phyloP scores from a whole-genome alignment of 2,113 vertebrate species.

The Mola mola region DNA sequence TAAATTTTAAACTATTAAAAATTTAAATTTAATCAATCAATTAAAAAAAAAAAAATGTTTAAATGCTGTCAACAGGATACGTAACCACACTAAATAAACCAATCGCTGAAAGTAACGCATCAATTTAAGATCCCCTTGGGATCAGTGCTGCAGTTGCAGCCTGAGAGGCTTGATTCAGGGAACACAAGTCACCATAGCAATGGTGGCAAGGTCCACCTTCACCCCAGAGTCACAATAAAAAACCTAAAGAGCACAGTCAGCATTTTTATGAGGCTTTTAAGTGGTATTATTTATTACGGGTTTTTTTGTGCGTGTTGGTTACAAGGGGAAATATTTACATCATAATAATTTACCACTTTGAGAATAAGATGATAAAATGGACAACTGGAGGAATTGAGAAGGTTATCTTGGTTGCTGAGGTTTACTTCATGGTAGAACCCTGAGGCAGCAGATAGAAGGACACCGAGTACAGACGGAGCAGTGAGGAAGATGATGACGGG shows the following conservation, averaged over 20 bases:
- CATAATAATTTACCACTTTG: neutral
- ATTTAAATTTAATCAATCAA: too few relatives aligned
- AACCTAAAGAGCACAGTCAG: constrained; percentile 31
- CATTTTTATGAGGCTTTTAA: neutral
- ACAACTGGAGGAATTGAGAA: neutral
- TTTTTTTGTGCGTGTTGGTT: too few relatives aligned
- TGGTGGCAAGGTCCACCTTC: constrained; percentile 1
- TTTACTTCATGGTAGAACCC: constrained; percentile 50
- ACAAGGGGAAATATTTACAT: too few relatives aligned
- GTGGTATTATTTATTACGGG: too few relatives aligned
- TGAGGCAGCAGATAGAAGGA: constrained; percentile 57
- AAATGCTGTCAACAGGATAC: neutral
- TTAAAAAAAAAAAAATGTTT: too few relatives aligned
- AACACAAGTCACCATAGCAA: neutral
- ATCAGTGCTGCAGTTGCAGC: neutral
- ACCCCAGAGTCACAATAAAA: constrained; percentile 17
- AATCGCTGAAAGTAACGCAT: neutral
- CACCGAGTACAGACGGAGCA: constrained; percentile 37
- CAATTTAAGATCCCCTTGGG: neutral
- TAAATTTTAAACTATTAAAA: neutral
- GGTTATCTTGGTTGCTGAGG: constrained; percentile 14
- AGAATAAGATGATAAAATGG: neutral
- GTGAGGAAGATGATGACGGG: constrained; percentile 32
- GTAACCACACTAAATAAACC: neutral
- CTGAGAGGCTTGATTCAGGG: neutral